These are phyloP conservation scores for Caloenas nicobarica DNA, from an alignment of 2,113 vertebrate species.

Conservation along the genomic window DNA sequence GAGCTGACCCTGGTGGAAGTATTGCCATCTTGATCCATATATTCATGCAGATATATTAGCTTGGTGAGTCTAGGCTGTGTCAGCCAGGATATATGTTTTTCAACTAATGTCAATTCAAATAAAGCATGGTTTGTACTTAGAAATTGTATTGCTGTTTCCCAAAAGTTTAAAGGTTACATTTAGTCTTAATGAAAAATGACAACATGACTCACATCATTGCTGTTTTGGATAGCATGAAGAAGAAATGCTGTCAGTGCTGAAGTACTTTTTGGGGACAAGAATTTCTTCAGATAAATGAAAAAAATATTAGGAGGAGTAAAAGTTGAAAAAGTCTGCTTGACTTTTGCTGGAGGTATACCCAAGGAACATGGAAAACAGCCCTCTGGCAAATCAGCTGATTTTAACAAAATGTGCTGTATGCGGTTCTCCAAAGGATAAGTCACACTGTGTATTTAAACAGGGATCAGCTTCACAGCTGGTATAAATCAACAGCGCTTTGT, in stretches of 20 bases:
- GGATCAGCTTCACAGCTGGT: background rate
- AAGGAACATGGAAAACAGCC: background rate
- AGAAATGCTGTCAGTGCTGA: background rate
- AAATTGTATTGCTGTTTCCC: background rate
- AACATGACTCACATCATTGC: conserved; percentile 3
- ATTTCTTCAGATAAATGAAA: background rate
- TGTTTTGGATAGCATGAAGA: conserved; percentile 11
- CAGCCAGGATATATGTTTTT: conserved; percentile 4
- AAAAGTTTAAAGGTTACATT: conserved; percentile 26
- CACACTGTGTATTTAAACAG: background rate
- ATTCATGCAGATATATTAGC: background rate
- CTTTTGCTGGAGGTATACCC: background rate
- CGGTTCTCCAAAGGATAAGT: background rate
- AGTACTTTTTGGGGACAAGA: background rate
- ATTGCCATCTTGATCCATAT: background rate
- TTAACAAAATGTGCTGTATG: background rate
- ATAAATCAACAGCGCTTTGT: background rate
- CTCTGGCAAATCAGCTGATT: background rate
- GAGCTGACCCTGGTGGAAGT: background rate
- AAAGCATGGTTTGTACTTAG: background rate
- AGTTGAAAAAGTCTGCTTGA: background rate
- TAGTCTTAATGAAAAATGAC: conserved; percentile 34
- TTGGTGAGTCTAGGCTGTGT: background rate
- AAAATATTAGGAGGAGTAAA: background rate
- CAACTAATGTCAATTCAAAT: background rate